Base-by-base conservation (phyloP, 2,113 vertebrate genomes). In the Mesembrinibis cayennensis region DNA sequence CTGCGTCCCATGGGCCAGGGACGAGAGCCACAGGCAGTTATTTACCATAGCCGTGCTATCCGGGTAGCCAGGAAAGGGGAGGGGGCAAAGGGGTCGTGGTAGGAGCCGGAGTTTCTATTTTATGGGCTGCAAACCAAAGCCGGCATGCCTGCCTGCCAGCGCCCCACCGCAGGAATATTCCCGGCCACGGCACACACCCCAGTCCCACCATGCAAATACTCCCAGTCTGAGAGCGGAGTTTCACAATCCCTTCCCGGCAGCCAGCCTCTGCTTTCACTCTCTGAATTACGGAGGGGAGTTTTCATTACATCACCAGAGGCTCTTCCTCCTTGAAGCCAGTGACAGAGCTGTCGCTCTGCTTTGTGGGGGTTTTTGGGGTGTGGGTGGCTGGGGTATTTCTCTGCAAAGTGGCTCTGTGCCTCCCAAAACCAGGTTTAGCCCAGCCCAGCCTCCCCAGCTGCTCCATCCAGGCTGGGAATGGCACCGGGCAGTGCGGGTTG, bases 211-310 rank as follows among this genome's bases (percentile, higher is more conserved):
- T 25, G 70, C 91, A 85, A 90, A 93, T 25, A 3, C 36, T 88
- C 44, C 63, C 53, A 22, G 42, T 1, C 20, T 25, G 84, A 70
- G 53, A 13, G 14, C 34, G 1, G n/a, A 53, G 29, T 96, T 96
- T 95, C n/a, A 4, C 89, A 89, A 85, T 32, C 78, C n/a, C 42
- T 95, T 97, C 97, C 91, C 91, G 21, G 91, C 84, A 97, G 84
- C 61, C 89, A 82, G 91, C 83, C 94, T 66, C 91, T 77, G 94
- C 96, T 97, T 96, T 97, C 96, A 90, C 95, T 97, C 96, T 97
- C 87, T 42, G 78, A 91, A 94, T 97, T 45, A 95, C 89, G 8
- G 6, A 52, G 93, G 93, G 95, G 89, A 92, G 90, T 96, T 97
- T 97, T 95, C 84, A 72, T 92, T 78, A 53, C 95, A 61, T 91